Evolutionary conservation across 1,140 invertebrate species (phyloP).

Genomic region (Rhysida immarginata): DNA sequence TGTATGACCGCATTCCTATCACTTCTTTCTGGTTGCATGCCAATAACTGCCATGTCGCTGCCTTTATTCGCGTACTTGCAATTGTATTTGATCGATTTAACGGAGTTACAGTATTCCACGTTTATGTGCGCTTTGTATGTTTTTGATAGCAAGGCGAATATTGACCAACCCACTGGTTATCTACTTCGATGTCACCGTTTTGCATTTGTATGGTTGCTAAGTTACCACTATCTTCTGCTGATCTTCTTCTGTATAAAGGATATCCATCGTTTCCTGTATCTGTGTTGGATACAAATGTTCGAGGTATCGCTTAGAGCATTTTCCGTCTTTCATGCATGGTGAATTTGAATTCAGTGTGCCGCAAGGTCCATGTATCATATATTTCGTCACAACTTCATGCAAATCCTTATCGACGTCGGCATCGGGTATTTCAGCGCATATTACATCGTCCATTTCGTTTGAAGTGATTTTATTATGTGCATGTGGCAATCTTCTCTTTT

Average conservation of each 20-base stretch:
- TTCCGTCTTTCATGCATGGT: conserved; percentile 19
- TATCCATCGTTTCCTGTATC: conserved; percentile 27
- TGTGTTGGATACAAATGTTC: conserved; percentile 23
- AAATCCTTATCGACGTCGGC: conserved; percentile 10
- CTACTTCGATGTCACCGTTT: conserved; percentile 18
- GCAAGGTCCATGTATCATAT: conserved; percentile 25
- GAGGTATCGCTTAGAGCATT: conserved; percentile 17
- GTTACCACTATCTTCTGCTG: too few species aligned
- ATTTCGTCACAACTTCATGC: conserved; percentile 13
- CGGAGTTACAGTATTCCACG: too few species aligned
- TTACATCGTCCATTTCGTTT: conserved; percentile 8
- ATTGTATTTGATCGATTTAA: too few species aligned
- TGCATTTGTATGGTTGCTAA: neutral
- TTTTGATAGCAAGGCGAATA: conserved; percentile 35
- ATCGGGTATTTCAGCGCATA: conserved; percentile 22
- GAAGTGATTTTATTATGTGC: conserved; percentile 20
- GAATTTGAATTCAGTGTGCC: conserved; percentile 15
- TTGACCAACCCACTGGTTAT: conserved; percentile 36
- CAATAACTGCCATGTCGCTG: conserved; percentile 14
- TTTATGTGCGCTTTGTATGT: conserved; percentile 31
- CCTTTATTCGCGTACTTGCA: too few species aligned
- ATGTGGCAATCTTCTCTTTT: conserved; percentile 28
- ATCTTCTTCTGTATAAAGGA: conserved; percentile 28
- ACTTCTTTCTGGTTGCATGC: conserved; percentile 8
- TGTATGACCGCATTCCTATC: too few species aligned